These are phyloP conservation scores for Xenopus tropicalis DNA, from an alignment of 2,113 vertebrate species.

Conservation along the genomic window DNA sequence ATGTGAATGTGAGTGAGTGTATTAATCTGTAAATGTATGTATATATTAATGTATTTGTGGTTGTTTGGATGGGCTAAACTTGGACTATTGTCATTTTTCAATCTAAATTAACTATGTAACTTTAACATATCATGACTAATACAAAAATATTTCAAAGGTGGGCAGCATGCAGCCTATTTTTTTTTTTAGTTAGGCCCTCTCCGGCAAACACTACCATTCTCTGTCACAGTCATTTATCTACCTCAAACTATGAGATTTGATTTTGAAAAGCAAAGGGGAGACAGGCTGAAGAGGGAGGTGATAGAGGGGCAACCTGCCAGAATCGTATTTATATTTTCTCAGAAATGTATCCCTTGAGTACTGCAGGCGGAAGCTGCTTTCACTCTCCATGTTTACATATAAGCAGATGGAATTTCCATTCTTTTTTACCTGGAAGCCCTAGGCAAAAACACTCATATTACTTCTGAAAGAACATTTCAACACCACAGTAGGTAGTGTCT, in stretches of 20 bases:
- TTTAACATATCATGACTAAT: too few species aligned
- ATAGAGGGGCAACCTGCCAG: constrained; percentile 1
- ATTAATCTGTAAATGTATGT: too few species aligned
- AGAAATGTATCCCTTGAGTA: constrained; percentile 4
- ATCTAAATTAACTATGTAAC: too few species aligned
- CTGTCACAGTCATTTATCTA: constrained; percentile 1
- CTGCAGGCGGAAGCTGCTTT: constrained; percentile 53
- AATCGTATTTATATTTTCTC: constrained; percentile 17
- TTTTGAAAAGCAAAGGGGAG: neutral
- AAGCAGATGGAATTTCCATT: constrained; percentile 40
- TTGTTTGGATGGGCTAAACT: too few species aligned
- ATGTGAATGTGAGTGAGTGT: too few species aligned
- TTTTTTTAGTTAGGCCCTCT: too few species aligned
- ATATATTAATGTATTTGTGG: too few species aligned
- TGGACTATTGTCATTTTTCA: too few species aligned
- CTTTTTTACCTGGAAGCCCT: neutral
- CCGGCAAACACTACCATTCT: too few species aligned
- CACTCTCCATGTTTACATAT: constrained; percentile 49
- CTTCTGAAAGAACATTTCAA: constrained; percentile 42
- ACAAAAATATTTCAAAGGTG: too few species aligned
- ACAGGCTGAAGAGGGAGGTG: neutral
- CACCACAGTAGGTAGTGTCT: constrained; percentile 17
- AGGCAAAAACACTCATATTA: constrained; percentile 37
- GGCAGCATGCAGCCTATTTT: too few species aligned
- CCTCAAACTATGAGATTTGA: neutral